Evolutionary conservation across 2,888 invertebrate species (phyloP).

Genomic region (Nephrotoma appendiculata): DNA sequence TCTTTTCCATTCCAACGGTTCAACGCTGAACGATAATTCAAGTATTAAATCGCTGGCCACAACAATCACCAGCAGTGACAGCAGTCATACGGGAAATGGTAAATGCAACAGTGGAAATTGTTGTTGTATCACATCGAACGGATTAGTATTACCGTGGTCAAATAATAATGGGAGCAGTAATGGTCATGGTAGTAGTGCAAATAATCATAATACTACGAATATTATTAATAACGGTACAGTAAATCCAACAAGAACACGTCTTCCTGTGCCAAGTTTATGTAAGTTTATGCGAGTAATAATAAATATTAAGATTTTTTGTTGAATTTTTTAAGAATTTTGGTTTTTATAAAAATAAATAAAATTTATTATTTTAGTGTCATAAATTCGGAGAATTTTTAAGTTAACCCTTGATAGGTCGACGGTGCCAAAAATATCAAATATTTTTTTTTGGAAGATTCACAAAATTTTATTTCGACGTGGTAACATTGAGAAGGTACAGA

Average conservation of each 20-base stretch:
- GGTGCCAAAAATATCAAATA: not conserved
- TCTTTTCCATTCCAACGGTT: not conserved
- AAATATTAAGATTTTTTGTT: not conserved
- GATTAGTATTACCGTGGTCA: slow-evolving; percentile 11
- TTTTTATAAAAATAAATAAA: slow-evolving; percentile 3
- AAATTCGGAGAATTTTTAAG: not conserved
- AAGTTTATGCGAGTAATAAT: not conserved
- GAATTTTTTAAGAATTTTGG: not conserved
- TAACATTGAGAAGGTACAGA: no score
- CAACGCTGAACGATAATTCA: not conserved
- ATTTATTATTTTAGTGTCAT: not conserved
- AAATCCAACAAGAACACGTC: slow-evolving; percentile 4
- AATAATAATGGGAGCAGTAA: not conserved
- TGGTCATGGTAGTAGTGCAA: not conserved
- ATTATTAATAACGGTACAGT: not conserved
- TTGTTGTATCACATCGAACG: slow-evolving; percentile 12
- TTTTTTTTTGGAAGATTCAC: no score
- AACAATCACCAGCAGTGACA: not conserved
- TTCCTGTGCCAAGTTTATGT: slow-evolving; percentile 8
- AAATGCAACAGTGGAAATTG: slow-evolving; percentile 8
- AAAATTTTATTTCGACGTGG: no score
- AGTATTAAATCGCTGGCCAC: not conserved
- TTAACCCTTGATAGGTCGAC: not conserved
- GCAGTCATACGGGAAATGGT: slow-evolving; percentile 2
- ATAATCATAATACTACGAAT: not conserved